Evolutionary conservation across 2,113 vertebrate genomes (phyloP), one percentile per base, ranked within the genome.

Genomic region (Muntiacus muntjak): DNA sequence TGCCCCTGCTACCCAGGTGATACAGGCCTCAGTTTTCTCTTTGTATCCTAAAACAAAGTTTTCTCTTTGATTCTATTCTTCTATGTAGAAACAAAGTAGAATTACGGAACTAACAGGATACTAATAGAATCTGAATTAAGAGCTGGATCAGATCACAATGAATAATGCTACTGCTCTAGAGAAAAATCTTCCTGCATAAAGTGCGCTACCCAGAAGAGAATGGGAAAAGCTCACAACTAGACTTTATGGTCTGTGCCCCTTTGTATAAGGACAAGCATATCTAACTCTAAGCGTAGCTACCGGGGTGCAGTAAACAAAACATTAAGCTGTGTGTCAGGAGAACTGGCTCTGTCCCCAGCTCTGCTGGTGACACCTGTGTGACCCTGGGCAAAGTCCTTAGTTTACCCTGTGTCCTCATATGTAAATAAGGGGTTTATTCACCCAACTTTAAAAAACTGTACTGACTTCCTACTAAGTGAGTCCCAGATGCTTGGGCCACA

Each of bases 41-140:
- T 54, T 62, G 43, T 33, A 71, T 55, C n/a, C 3, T 11, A 33
- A 71, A 9, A 47, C 40, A 76, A 26, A 26, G 0, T 40, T 57
- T 95, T 26, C 58, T 55, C 30, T 86, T 54, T 55, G 43, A 71
- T 43, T 50, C 5, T 11, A 23, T 76, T 14, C 40, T 74, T 25
- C 21, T 76, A 4, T 43, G 71, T 43, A 76, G 23, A 43, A 43
- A 43, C 40, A 55, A 9, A 60, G n/a, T 26, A 86, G 47, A 88
- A 62, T 33, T 40, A 33, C 1, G 23, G 30, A 33, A 71, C 55
- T 13, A 67, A 16, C 28, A 82, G 36, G 3, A 60, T 16, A 28
- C 19, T 60, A 45, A 16, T 4, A 36, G 74, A 81, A 47, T 43
- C 12, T 71, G 62, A 95, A 84, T 79, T 55, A 89, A 95, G 91